phyloP scores from a whole-genome alignment of 2,113 vertebrate species.

The Gallinago media region DNA sequence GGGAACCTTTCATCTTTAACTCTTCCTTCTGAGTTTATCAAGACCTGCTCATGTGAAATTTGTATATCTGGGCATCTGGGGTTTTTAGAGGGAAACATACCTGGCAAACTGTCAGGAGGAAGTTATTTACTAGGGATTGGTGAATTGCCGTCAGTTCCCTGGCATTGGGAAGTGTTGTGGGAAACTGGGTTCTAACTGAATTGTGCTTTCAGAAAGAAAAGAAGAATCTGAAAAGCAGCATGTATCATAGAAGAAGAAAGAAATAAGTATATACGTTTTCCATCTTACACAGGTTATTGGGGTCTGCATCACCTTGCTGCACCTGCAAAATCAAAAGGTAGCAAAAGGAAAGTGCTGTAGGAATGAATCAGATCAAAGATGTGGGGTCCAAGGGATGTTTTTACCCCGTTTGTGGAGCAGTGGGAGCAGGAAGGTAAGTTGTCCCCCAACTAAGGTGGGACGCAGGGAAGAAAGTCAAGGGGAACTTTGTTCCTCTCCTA shows the following conservation, averaged over 20 bases:
- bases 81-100: background rate
- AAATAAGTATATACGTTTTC: background rate
- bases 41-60: background rate
- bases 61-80: background rate
- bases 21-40: background rate
- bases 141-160: background rate
- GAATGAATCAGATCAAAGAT: background rate
- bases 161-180: background rate
- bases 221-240: background rate
- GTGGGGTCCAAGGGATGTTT: background rate
- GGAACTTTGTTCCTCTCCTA: background rate
- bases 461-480: background rate
- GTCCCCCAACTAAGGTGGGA: background rate
- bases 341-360: background rate
- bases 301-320: background rate
- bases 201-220: background rate
- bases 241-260: background rate
- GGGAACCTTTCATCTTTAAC: slow-evolving; percentile 32
- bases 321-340: background rate
- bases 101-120: slow-evolving; percentile 3
- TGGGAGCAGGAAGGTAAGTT: background rate
- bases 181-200: background rate
- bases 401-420: background rate
- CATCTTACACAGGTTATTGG: background rate
- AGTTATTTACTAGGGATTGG: background rate